Base-by-base conservation (phyloP, 2,113 vertebrate species). In the human region DNA sequence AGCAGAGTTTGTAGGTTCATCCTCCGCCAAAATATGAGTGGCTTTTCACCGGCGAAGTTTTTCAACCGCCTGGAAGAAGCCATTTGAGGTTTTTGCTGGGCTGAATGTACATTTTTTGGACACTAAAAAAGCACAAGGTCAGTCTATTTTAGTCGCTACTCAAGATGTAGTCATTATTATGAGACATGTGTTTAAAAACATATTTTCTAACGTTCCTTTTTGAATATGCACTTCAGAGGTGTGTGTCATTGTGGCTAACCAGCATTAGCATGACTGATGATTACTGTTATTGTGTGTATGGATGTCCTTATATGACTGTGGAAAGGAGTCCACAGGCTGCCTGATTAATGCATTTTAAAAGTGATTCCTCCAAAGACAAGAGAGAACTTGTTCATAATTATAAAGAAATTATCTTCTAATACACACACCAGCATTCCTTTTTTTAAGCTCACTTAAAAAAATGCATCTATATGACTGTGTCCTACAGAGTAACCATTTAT, bases 201-300 rank as follows among this genome's bases (percentile, higher is more conserved):
- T 82, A 70, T 95, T 96, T 97, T 98, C 81, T 95, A 76, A 89
- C 27, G 13, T 97, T 97, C 96, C 75, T 88, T 89, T 88, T 78
- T 95, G 52, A 95, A 82, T 90, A 94, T 76, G 52, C 78, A 83
- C 89, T 96, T 93, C 66, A 97, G 94, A 97, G 91, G 85, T 95
- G 52, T 95, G 94, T 98, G 97, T 97, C 96, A 97, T 89, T 92
- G 92, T 95, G 97, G 97, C 73, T 97, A 95, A 97, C 94, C 91
- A 72, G 89, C 72, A 92, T 95, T 94, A 87, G 80, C 75, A 76
- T 73, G 86, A 96, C 92, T 96, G 85, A 52, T 72, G 66, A 90
- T n/a, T 78, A 78, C 8, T 91, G 68, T 92, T 83, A 45, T 48
- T 94, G 32, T 90, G 48, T 79, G 18, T 86, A 45, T 7, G 8